Evolutionary conservation across 2,888 invertebrate genomes (phyloP).

Genomic region (Anaspis maculata): DNA sequence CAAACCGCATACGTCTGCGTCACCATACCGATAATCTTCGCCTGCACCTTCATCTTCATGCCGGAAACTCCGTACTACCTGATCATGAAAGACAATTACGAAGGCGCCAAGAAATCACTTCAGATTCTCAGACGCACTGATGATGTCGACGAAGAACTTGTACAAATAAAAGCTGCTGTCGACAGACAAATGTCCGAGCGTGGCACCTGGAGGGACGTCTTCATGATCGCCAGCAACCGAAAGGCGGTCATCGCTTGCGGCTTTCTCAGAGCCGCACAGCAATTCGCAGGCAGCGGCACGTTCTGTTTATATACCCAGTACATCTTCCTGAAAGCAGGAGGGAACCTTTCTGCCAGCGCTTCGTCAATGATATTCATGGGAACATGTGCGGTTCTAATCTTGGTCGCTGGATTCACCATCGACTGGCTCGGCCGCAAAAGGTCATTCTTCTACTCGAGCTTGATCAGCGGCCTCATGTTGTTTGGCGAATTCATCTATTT

Average conservation of each 20-base stretch:
- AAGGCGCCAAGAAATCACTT: too few species aligned
- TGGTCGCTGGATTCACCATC: constrained; percentile 19
- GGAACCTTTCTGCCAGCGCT: constrained; percentile 25
- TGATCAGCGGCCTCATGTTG: constrained; percentile 20
- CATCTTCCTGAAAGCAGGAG: too few species aligned
- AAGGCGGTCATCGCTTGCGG: constrained; percentile 27
- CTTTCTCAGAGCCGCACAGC: constrained; percentile 30
- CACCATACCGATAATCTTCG: too few species aligned
- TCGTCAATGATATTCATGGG: constrained; percentile 25
- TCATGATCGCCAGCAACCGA: constrained; percentile 26
- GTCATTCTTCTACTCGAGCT: constrained; percentile 21
- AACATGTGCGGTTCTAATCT: constrained; percentile 17
- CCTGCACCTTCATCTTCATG: too few species aligned
- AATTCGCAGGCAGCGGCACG: constrained; percentile 29
- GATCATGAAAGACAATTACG: too few species aligned
- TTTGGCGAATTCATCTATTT: constrained; percentile 24
- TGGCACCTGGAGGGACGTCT: constrained; percentile 30
- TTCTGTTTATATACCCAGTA: too few species aligned
- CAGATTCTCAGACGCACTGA: too few species aligned
- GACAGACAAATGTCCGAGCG: constrained; percentile 33
- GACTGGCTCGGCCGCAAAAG: constrained; percentile 23
- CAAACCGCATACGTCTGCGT: constrained; percentile 51
- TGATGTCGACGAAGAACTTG: too few species aligned
- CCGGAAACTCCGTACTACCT: too few species aligned
- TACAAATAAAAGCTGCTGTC: constrained; percentile 46